phyloP scores from a whole-genome alignment of 2,888 invertebrate genomes.

The Lasioglossum villosulum region DNA sequence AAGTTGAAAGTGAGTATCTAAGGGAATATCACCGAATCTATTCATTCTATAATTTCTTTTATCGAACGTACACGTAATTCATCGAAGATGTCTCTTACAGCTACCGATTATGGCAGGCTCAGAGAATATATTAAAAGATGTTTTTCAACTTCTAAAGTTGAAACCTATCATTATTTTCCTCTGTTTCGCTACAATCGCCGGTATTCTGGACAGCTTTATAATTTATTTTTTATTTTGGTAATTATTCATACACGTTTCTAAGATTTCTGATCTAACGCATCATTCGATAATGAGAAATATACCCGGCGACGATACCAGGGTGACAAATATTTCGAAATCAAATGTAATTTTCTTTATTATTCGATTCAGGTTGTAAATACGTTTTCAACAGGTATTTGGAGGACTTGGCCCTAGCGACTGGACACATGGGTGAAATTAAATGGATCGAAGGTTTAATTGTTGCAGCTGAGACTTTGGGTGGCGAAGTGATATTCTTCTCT shows the following conservation, averaged over 20 bases:
- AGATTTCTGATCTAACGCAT: background rate
- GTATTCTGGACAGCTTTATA: conserved; percentile 92
- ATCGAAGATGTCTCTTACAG: conserved; percentile 83
- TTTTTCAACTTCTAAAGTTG: conserved; percentile 87
- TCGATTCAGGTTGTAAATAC: background rate
- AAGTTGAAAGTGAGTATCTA: conserved; percentile 86
- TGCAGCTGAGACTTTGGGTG: conserved; percentile 91
- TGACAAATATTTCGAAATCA: background rate
- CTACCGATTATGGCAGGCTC: conserved; percentile 89
- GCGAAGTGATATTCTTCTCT: conserved; percentile 92
- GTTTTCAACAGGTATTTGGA: conserved; percentile 89
- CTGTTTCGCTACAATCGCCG: conserved; percentile 90
- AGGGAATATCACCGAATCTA: background rate
- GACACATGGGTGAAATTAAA: conserved; percentile 89
- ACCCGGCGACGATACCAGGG: background rate
- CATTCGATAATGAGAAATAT: background rate
- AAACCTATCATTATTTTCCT: conserved; percentile 90
- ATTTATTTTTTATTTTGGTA: conserved; percentile 93
- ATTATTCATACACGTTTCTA: conserved; percentile 58
- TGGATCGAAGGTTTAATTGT: conserved; percentile 92
- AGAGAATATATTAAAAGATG: conserved; percentile 89
- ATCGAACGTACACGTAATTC: background rate
- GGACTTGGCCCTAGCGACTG: conserved; percentile 89
- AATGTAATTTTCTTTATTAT: background rate
- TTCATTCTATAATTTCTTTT: conserved; percentile 4